Percentiles rank a stretch among this genome's conserved stretches.
These are phyloP conservation scores for Pammene fasciana DNA, from an alignment of 2,888 invertebrate genomes.

Conservation along the genomic window DNA sequence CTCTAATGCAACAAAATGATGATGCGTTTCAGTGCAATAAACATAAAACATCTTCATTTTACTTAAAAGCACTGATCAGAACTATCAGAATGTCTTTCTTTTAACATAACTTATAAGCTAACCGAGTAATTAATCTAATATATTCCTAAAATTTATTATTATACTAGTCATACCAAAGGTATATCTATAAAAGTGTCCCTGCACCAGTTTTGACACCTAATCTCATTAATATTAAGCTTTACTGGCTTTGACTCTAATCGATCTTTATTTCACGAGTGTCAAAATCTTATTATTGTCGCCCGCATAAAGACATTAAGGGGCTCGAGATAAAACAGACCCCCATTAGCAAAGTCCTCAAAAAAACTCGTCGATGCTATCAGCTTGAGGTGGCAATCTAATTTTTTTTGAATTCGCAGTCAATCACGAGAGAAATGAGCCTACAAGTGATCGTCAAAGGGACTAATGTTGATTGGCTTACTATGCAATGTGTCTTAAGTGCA, in stretches of 20 bases:
- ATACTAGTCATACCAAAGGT: no score
- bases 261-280: constrained; percentile 76
- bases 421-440: constrained; percentile 79
- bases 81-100: no score
- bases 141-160: no score
- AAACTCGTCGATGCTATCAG: constrained; percentile 75
- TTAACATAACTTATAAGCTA: no score
- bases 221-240: constrained; percentile 33
- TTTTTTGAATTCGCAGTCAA: constrained; percentile 75
- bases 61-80: no score
- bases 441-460: constrained; percentile 71
- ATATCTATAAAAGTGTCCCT: neutral
- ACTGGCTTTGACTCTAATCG: constrained; percentile 41
- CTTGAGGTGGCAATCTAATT: constrained; percentile 80
- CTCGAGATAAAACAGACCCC: constrained; percentile 81
- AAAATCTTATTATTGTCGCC: constrained; percentile 80
- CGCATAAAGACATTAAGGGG: constrained; percentile 80
- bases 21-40: no score
- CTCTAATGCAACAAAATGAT: no score
- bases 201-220: constrained; percentile 23
- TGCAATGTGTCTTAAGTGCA: constrained; percentile 44
- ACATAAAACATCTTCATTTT: no score
- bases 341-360: constrained; percentile 73
- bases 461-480: constrained; percentile 77
- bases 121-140: no score